Evolutionary conservation across 2,113 vertebrate genomes (phyloP), one percentile per base, ranked within the genome.

Genomic region (Tretioscincus oriximinensis): DNA sequence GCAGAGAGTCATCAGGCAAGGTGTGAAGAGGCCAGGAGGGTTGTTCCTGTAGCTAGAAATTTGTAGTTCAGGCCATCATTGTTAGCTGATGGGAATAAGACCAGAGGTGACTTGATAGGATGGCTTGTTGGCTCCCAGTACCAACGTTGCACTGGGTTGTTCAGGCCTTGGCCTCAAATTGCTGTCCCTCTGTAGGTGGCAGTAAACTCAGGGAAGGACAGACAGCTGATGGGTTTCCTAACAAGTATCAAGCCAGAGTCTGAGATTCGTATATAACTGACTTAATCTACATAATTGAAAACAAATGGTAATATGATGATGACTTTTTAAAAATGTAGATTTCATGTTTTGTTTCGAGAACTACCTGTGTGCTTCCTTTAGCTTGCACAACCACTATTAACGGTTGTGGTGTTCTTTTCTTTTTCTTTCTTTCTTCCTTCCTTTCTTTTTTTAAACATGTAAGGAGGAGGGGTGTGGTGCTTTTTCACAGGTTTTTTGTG

Each of bases 81-180:
- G 81, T 84, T 79, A 65, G 90, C 83, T 90, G 31, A 85, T 73
- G 85, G 76, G 86, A 80, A 87, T 68, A 87, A 45, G 69, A 28
- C 21, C 31, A 87, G 80, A 75, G 76, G 65, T 85, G 70, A 82
- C 73, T 80, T 80, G 0, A 0, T 4, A 66, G 73, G 6, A 22
- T 45, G 20, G 26, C 63, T 51, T 76, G 47, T n/a, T 66, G 63
- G 75, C 61, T 11, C 26, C 60, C 1, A 0, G 35, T 3, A 1
- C 58, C 16, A 21, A n/a, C n/a, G 49, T 41, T 28, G 61, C 54
- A 0, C 70, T 58, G 1, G 31, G 58, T 70, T 7, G 18, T n/a
- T 0, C n/a, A 0, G 16, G 78, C 51, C 70, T 51, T 26, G 51
- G 24, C 54, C 51, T 24, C 75, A 10, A 5, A 64, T 70, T 67